phyloP scores from a whole-genome alignment of 2,888 invertebrate species.

The Yponomeuta plumbellus region DNA sequence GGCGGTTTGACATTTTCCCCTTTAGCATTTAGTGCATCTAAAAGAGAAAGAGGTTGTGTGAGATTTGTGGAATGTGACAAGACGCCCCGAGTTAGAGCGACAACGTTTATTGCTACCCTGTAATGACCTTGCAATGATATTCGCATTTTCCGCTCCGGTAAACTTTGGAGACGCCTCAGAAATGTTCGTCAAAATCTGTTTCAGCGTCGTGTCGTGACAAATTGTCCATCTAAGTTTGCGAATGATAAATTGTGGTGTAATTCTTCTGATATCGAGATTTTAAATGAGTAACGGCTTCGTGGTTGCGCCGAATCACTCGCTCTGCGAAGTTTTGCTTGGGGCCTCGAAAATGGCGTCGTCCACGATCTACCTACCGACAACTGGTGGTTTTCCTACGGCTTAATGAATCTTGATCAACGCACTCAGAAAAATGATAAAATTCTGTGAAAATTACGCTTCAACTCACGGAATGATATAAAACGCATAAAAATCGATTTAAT shows the following conservation, averaged over 20 bases:
- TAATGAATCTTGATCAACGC: too few relatives aligned
- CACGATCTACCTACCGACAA: not conserved
- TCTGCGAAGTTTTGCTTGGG: not conserved
- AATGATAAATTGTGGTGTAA: not conserved
- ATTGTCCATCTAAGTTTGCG: slow-evolving; percentile 1
- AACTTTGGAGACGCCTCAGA: not conserved
- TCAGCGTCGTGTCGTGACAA: not conserved
- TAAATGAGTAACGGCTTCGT: not conserved
- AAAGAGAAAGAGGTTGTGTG: too few relatives aligned
- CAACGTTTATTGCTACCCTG: not conserved
- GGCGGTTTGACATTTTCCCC: too few relatives aligned
- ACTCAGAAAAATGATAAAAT: too few relatives aligned
- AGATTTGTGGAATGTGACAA: too few relatives aligned
- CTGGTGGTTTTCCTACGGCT: too few relatives aligned
- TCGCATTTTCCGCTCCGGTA: not conserved
- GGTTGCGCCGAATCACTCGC: not conserved
- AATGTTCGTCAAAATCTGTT: not conserved
- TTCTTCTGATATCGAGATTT: not conserved
- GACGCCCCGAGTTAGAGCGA: too few relatives aligned
- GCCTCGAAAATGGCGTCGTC: not conserved
- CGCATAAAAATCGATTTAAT: too few relatives aligned
- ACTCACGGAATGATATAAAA: too few relatives aligned
- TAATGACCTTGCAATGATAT: not conserved
- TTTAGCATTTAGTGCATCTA: too few relatives aligned
- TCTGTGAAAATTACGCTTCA: too few relatives aligned